phyloP scores from a whole-genome alignment of 2,888 invertebrate species.

The Pseudeuparius sepicola region DNA sequence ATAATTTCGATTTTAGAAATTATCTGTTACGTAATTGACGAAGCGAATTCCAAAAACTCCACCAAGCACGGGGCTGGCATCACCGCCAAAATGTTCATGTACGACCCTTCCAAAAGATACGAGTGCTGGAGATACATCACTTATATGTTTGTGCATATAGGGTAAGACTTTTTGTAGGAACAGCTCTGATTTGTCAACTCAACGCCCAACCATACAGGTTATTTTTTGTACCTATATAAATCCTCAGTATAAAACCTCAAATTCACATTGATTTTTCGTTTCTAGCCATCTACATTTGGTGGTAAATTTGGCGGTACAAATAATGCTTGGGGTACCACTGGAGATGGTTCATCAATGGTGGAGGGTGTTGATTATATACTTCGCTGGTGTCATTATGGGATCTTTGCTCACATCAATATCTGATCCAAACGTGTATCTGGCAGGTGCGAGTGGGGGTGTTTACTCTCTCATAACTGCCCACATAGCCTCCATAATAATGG shows the following conservation, averaged over 20 bases:
- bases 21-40: slow-evolving; percentile 44
- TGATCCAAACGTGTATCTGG: slow-evolving; percentile 70
- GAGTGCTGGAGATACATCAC: slow-evolving; percentile 91
- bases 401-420: slow-evolving; percentile 74
- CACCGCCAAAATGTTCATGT: slow-evolving; percentile 61
- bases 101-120: slow-evolving; percentile 73
- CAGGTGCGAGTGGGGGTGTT: slow-evolving; percentile 92
- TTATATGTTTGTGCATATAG: slow-evolving; percentile 95
- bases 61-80: slow-evolving; percentile 20
- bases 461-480: slow-evolving; percentile 92
- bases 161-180: no score
- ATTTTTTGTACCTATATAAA: not conserved
- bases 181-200: no score
- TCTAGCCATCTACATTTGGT: slow-evolving; percentile 74
- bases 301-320: slow-evolving; percentile 84
- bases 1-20: slow-evolving; percentile 81
- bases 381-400: slow-evolving; percentile 77
- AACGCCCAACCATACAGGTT: no score
- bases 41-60: slow-evolving; percentile 15
- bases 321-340: slow-evolving; percentile 85
- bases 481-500: slow-evolving; percentile 83
- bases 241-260: not conserved
- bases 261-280: slow-evolving; percentile 12
- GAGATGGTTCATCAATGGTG: slow-evolving; percentile 97
- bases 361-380: slow-evolving; percentile 76